Conservation (phyloP, 2,888 invertebrate genomes). For the Merodon equestris region DNA sequence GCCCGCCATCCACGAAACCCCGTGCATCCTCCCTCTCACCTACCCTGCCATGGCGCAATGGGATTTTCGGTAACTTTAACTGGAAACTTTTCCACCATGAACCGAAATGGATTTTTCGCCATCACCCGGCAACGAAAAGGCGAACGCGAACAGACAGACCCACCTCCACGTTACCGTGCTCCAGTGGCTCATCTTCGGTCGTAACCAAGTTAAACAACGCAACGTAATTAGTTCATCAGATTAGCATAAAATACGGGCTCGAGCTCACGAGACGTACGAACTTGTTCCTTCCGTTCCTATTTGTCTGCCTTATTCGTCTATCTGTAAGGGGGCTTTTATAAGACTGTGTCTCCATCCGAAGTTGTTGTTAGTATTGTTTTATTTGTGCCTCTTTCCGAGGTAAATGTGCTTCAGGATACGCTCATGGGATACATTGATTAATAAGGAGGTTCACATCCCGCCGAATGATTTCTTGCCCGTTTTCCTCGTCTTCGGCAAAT, state of each 20-base stretch:
- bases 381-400: conserved; percentile 16
- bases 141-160: no score
- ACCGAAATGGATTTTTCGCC: conserved; percentile 48
- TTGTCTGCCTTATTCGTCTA: conserved; percentile 23
- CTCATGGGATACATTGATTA: conserved; percentile 58
- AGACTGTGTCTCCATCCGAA: neutral
- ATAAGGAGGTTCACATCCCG: conserved; percentile 41
- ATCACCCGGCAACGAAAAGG: no score
- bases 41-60: neutral
- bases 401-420: conserved; percentile 18
- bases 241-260: conserved; percentile 65
- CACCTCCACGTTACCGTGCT: neutral
- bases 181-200: neutral
- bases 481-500: no score
- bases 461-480: no score
- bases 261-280: conserved; percentile 28
- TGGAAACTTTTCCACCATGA: conserved; percentile 63
- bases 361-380: conserved; percentile 36
- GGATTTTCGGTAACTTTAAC: conserved; percentile 37
- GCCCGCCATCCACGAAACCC: neutral
- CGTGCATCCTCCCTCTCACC: conserved; percentile 5
- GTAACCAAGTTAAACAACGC: conserved; percentile 53
- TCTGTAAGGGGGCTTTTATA: no score
- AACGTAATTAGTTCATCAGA: conserved; percentile 64
- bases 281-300: conserved; percentile 33